Conservation (phyloP, 2,888 invertebrate species). For the Tenthredo scrophulariae region DNA sequence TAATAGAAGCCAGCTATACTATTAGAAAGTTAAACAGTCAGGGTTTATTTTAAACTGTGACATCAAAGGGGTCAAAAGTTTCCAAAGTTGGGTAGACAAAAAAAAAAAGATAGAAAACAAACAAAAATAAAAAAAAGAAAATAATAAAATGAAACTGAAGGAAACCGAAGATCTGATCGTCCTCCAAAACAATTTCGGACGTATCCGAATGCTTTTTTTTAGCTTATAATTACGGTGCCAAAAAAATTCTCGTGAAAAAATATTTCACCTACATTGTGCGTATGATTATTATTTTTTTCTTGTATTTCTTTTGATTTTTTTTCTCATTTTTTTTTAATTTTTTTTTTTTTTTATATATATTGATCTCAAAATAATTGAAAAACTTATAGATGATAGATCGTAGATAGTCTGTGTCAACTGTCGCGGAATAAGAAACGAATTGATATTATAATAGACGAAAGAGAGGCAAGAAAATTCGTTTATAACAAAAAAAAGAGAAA, state of each 20-base stretch:
- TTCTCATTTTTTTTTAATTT: neutral
- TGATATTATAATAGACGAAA: slow-evolving; percentile 10
- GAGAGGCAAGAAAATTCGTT: slow-evolving; percentile 10
- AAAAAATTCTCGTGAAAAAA: neutral
- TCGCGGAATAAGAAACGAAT: slow-evolving; percentile 10
- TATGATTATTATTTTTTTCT: neutral
- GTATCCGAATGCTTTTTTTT: neutral
- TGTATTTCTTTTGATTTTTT: too few relatives aligned
- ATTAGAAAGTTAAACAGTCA: slow-evolving; percentile 38
- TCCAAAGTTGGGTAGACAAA: neutral
- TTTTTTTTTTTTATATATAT: neutral
- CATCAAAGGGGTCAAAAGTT: slow-evolving; percentile 28
- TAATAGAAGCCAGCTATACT: slow-evolving; percentile 30
- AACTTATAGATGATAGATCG: neutral
- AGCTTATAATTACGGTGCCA: neutral
- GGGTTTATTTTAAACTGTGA: neutral
- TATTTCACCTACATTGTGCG: neutral
- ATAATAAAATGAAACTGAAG: neutral
- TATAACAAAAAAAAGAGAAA: neutral
- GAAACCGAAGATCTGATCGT: slow-evolving; percentile 25
- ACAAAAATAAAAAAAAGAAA: neutral
- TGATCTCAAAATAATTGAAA: neutral
- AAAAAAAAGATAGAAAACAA: neutral
- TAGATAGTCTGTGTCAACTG: slow-evolving; percentile 9
- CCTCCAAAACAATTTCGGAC: neutral